A percentile compares a stretch with the other conserved stretches of the same genome.
phyloP scores from a whole-genome alignment of 2,888 invertebrate genomes.

The Acanthosepion lycidas region DNA sequence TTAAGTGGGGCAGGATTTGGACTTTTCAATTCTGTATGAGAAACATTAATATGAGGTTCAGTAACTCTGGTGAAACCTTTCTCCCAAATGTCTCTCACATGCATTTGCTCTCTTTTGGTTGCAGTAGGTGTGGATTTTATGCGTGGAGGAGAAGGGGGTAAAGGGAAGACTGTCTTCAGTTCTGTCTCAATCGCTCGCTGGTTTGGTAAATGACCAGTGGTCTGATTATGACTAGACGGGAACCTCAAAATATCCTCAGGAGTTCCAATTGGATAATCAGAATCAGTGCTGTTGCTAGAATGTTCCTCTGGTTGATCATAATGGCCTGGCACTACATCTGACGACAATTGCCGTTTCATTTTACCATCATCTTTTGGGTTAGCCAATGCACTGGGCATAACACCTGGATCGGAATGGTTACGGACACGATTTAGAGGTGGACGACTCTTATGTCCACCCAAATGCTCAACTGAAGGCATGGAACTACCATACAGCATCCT shows the following conservation, averaged over 20 bases:
- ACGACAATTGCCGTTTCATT: not conserved
- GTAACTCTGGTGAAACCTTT: not conserved
- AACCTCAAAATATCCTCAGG: not conserved
- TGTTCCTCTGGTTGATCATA: not conserved
- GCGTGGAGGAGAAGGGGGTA: not conserved
- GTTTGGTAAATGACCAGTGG: not conserved
- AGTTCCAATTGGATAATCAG: not conserved
- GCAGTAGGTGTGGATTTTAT: not conserved
- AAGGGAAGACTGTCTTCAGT: conserved; percentile 38
- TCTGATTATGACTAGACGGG: not conserved
- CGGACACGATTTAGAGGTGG: not conserved
- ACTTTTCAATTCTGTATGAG: not conserved
- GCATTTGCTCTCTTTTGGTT: not conserved
- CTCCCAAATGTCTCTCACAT: not conserved
- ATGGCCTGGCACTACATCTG: not conserved
- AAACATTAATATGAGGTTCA: not conserved
- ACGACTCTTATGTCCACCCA: not conserved
- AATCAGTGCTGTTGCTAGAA: not conserved
- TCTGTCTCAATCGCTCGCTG: not conserved
- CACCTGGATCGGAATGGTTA: conserved; percentile 35
- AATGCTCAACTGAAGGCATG: not conserved
- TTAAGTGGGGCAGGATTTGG: not conserved
- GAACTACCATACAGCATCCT: not conserved
- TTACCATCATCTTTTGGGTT: not conserved
- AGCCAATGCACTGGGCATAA: not conserved